Percentiles rank a stretch among this genome's conserved stretches.
Evolutionary conservation across 2,888 invertebrate species (phyloP).

Genomic region (Amorpha juglandis): DNA sequence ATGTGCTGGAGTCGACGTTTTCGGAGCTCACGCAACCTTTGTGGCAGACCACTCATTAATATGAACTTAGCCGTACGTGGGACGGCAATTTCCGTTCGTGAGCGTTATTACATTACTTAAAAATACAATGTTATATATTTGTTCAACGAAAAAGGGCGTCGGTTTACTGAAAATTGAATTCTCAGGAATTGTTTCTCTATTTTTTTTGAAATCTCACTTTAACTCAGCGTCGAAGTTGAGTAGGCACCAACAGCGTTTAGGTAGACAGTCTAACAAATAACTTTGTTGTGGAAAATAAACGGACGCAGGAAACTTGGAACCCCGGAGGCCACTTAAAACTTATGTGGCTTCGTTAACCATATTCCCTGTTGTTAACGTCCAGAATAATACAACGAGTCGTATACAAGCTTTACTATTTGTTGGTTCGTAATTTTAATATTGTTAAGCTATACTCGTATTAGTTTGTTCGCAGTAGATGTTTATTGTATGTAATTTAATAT

Average conservation of each 20-base stretch:
- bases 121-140: slow-evolving; percentile 12
- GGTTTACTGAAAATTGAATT: neutral
- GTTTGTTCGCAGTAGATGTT: neutral
- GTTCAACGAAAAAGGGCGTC: slow-evolving; percentile 6
- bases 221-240: slow-evolving; percentile 46
- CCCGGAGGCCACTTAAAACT: slow-evolving; percentile 81
- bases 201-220: slow-evolving; percentile 13
- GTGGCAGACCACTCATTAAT: slow-evolving; percentile 48
- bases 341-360: slow-evolving; percentile 79
- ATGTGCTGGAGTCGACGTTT: slow-evolving; percentile 39
- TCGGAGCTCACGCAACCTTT: slow-evolving; percentile 45
- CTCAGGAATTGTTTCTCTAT: neutral
- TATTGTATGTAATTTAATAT: neutral
- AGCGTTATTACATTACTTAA: slow-evolving; percentile 4
- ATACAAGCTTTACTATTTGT: slow-evolving; percentile 53
- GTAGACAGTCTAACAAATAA: slow-evolving; percentile 73
- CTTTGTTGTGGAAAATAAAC: slow-evolving; percentile 77
- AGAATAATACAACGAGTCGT: slow-evolving; percentile 56
- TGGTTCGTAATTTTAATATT: slow-evolving; percentile 47
- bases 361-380: slow-evolving; percentile 61
- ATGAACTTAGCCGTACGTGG: slow-evolving; percentile 36
- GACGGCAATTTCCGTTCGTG: slow-evolving; percentile 27
- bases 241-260: slow-evolving; percentile 66
- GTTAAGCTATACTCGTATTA: slow-evolving; percentile 37
- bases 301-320: slow-evolving; percentile 69